Conservation (phyloP, 1,140 invertebrate genomes). For the Neuroterus valhalla region DNA sequence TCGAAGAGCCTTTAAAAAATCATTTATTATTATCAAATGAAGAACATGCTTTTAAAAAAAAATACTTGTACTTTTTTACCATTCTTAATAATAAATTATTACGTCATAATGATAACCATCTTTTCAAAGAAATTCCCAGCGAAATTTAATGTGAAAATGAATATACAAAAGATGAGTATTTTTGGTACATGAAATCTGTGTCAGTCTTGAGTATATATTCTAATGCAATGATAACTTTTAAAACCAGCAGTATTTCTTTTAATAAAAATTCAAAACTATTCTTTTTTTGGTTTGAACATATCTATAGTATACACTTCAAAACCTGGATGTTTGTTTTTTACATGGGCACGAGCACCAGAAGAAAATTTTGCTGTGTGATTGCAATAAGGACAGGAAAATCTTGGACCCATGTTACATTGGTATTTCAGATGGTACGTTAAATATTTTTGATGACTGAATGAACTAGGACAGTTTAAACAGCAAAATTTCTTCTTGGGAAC, state of each 20-base stretch:
- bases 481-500: constrained; percentile 33
- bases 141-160: no score
- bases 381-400: constrained; percentile 85
- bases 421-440: constrained; percentile 75
- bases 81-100: no score
- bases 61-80: no score
- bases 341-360: neutral
- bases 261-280: neutral
- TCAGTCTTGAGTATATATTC: no score
- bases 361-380: constrained; percentile 48
- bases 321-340: constrained; percentile 11
- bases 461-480: constrained; percentile 51
- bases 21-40: neutral
- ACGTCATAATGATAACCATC: no score
- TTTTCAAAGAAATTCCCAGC: no score
- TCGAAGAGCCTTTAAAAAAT: neutral
- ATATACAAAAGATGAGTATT: no score
- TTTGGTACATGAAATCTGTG: no score
- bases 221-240: no score
- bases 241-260: no score
- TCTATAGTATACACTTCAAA: constrained; percentile 6
- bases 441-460: constrained; percentile 47
- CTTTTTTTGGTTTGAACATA: neutral
- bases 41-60: no score
- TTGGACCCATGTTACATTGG: constrained; percentile 85